Percentiles rank a stretch among this genome's conserved stretches.
Evolutionary conservation across 2,113 vertebrate genomes (phyloP).

Genomic region (Pollachius pollachius): DNA sequence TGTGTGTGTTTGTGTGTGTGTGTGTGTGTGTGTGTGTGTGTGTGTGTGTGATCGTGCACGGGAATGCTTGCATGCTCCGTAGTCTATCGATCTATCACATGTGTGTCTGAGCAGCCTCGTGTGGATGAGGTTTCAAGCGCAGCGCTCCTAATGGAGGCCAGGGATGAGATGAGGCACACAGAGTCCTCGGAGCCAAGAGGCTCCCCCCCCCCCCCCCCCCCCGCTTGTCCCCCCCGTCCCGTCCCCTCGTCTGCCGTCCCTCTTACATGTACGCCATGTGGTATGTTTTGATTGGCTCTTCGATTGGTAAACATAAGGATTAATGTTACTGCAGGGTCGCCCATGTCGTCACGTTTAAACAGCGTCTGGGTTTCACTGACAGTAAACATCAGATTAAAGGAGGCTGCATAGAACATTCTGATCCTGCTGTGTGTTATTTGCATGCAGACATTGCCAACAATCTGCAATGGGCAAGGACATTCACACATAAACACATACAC

Average conservation of each 20-base stretch:
- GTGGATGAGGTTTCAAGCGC: too few species aligned
- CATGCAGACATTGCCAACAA: background rate
- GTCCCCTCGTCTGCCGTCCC: too few species aligned
- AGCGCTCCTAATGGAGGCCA: too few species aligned
- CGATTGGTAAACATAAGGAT: background rate
- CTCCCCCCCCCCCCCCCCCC: too few species aligned
- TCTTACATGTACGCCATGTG: too few species aligned
- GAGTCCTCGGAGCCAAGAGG: too few species aligned
- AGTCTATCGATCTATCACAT: too few species aligned
- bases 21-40: conserved; percentile 7
- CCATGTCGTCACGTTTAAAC: background rate
- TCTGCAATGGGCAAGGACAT: conserved; percentile 1
- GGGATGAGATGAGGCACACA: too few species aligned
- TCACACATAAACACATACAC: background rate
- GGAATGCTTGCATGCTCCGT: background rate
- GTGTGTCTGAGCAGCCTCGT: too few species aligned
- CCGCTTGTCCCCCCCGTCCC: too few species aligned
- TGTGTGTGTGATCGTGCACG: conserved; percentile 6
- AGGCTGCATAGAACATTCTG: background rate
- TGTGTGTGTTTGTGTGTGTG: background rate
- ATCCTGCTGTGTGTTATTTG: conserved; percentile 39
- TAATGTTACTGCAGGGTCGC: too few species aligned
- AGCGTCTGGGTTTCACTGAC: background rate
- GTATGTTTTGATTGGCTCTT: background rate
- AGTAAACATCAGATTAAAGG: background rate